Percentiles rank a stretch among this genome's conserved stretches.
Conservation (phyloP, 2,888 invertebrate genomes). For the Pseudanteris insignis region DNA sequence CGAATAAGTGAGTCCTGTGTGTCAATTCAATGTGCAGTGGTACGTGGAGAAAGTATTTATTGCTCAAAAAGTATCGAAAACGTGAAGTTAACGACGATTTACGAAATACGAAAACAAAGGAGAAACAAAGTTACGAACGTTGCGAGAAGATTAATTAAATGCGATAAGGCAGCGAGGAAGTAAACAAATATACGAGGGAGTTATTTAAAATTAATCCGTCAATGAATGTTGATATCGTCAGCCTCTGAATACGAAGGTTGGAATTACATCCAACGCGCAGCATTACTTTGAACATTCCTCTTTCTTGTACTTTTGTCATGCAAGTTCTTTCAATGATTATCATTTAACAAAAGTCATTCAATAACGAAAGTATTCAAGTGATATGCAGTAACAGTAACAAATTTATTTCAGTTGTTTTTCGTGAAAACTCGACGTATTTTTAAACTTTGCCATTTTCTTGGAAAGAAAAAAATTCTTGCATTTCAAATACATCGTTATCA, state of each 20-base stretch:
- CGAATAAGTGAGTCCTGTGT: conserved; percentile 59
- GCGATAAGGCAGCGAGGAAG: conserved; percentile 43
- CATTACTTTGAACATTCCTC: conserved; percentile 40
- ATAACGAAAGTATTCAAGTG: too few species aligned
- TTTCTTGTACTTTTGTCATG: conserved; percentile 37
- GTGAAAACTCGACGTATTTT: too few species aligned
- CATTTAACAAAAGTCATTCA: too few species aligned
- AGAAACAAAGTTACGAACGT: conserved; percentile 39
- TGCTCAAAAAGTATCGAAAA: conserved; percentile 63
- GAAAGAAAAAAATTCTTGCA: too few species aligned
- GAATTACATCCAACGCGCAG: conserved; percentile 33
- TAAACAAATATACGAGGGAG: conserved; percentile 44
- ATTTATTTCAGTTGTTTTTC: too few species aligned
- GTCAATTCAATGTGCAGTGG: conserved; percentile 66
- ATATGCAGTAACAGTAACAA: too few species aligned
- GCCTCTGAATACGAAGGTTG: conserved; percentile 23
- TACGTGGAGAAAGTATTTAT: conserved; percentile 66
- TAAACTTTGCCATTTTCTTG: too few species aligned
- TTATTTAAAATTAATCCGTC: conserved; percentile 43
- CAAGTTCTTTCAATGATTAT: conserved; percentile 20
- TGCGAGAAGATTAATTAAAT: conserved; percentile 46
- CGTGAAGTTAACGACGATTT: conserved; percentile 46
- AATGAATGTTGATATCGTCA: conserved; percentile 40
- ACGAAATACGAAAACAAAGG: conserved; percentile 37
- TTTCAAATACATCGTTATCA: too few species aligned